A percentile compares a stretch with the other conserved stretches of the same genome.
phyloP scores from a whole-genome alignment of 2,113 vertebrate species.

The Macquaria ambigua region DNA sequence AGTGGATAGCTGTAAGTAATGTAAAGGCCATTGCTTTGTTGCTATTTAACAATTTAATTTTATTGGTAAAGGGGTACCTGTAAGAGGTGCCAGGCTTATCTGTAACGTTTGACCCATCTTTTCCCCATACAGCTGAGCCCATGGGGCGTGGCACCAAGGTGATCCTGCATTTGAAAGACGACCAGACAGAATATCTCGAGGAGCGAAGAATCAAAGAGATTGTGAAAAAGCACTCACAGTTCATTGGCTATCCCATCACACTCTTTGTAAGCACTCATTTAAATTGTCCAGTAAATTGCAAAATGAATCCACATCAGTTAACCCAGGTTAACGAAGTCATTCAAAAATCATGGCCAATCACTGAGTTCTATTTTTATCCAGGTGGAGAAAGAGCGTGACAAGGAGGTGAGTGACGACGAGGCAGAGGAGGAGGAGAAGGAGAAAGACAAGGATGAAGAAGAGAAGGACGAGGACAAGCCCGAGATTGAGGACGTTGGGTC shows the following conservation, averaged over 20 bases:
- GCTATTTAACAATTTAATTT: not conserved
- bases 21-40: not conserved
- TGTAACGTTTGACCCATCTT: not conserved
- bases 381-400: constrained; percentile 96
- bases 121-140: constrained; percentile 72
- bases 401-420: constrained; percentile 94
- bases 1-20: constrained; percentile 78
- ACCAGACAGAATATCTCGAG: constrained; percentile 86
- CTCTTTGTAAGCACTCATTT: constrained; percentile 83
- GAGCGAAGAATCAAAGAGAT: constrained; percentile 86
- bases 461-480: constrained; percentile 84
- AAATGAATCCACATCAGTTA: not conserved
- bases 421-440: constrained; percentile 87
- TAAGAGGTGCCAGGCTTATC: fast-evolving
- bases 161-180: constrained; percentile 86
- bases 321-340: no score
- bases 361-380: constrained; percentile 51
- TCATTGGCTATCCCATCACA: constrained; percentile 89
- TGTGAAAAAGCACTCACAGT: constrained; percentile 89
- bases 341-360: not conserved
- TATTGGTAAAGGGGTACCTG: not conserved
- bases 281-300: not conserved
- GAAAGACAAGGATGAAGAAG: constrained; percentile 78
- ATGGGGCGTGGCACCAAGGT: constrained; percentile 86
- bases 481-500: constrained; percentile 88